A percentile compares a stretch with the other conserved stretches of the same genome.
Evolutionary conservation across 1,140 invertebrate species (phyloP).

Genomic region (Lepidotrigona ventralis): DNA sequence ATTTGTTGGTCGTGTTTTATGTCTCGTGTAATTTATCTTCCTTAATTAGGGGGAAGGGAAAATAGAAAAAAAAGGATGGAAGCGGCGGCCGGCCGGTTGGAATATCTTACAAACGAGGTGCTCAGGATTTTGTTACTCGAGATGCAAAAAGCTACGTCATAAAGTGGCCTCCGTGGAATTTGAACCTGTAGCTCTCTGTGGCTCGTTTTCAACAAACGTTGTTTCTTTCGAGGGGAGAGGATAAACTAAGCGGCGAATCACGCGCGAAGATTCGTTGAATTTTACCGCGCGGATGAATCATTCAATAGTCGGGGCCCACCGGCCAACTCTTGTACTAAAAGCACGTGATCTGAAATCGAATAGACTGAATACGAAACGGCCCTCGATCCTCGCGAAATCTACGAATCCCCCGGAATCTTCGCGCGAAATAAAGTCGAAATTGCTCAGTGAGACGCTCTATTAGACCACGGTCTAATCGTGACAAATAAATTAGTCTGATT

Average conservation of each 20-base stretch:
- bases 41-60: conserved; percentile 1
- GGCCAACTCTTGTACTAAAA: conserved; percentile 21
- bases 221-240: background rate
- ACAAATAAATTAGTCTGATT: no score
- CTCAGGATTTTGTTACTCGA: background rate
- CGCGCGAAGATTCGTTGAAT: conserved; percentile 8
- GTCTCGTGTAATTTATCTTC: conserved; percentile 12
- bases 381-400: background rate
- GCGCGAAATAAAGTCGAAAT: background rate
- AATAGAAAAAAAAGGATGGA: background rate
- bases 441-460: no score
- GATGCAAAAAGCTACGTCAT: conserved; percentile 7
- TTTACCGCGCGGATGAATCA: conserved; percentile 15
- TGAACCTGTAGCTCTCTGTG: background rate
- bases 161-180: background rate
- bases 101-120: conserved; percentile 14
- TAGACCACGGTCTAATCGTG: no score
- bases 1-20: background rate
- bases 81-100: background rate
- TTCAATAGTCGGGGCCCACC: background rate
- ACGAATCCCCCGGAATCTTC: background rate
- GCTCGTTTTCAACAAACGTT: conserved; percentile 9
- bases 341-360: conserved; percentile 12
- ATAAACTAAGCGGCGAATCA: background rate
- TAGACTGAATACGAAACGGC: background rate